Evolutionary conservation across 2,888 invertebrate species (phyloP), one percentile per base, ranked within the genome.

Genomic region (Oegoconia quadripuncta): DNA sequence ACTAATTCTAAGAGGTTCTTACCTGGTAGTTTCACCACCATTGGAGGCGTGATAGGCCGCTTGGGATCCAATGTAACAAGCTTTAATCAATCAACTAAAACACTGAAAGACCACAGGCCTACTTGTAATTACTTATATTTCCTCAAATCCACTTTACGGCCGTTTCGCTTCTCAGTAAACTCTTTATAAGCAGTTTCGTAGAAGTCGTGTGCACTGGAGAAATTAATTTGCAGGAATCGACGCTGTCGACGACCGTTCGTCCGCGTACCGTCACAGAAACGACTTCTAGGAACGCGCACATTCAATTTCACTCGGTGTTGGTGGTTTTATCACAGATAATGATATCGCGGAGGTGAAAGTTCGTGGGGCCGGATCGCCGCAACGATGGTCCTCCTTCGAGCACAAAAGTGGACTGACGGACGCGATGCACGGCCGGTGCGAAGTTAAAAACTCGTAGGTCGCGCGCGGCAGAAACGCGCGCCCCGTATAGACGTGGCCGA

Each of bases 1-100:
- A 6, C 20, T 20, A 20, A 4, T 7, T 20, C 5, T 6, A 20
- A 23, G 3, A 13, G n/a, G 5, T 16, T 57, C 78, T 83, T 49
- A 87, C 87, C 87, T 83, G 87, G 86, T 73, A 87, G 78, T 72
- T 83, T 86, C 56, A 84, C 87, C 86, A 87, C 87, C 87, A 87
- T 87, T 79, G 78, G 79, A 82, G 87, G 86, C 77, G 76, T 64
- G 57, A 58, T 55, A 42, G 73, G 75, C 61, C 73, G 71, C 62
- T 84, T 82, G 83, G 87, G 86, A 87, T 87, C 87, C 87, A 87
- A 87, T 82, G 76, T 87, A 86, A 80, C 81, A 71, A 82, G 64
- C 72, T 79, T n/a, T 78, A 45, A 52, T 42, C 63, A 62, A 64
- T 11, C 74, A 74, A 72, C 70, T n/a, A 67, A 61, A 66, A 73